Evolutionary conservation across 2,113 vertebrate species (phyloP), one percentile per base, ranked within the genome.

Genomic region (Chamaea fasciata): DNA sequence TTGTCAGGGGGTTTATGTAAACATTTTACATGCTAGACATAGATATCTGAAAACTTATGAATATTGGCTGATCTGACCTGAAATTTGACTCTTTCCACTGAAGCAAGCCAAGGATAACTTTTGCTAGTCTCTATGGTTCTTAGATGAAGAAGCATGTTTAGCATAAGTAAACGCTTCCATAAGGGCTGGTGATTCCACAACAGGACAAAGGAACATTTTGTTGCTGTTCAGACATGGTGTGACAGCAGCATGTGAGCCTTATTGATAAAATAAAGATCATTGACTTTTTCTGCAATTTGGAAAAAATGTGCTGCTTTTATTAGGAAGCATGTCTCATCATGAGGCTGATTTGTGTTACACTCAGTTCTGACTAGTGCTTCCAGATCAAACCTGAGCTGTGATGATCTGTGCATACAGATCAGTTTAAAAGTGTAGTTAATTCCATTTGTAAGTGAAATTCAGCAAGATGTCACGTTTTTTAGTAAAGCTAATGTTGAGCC

Each of bases 391-490:
- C 33, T 67, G 18, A 60, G n/a, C 59, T 74, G 22, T 28, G 33
- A 55, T 22, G 47, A 15, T 55, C 30, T 69, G 11, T 57, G 7
- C 44, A 33, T 18, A 39, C 4, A 62, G 15, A n/a, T 24, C 23
- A 62, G 42, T 59, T 86, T 28, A 86, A 96, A 94, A 52, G 4
- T 69, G 30, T 49, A 42, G 57, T 39, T 52, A 77, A 57, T 83
- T 74, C 9, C 5, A 47, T 67, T 81, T 69, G 4, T 59, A 57
- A 80, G n/a, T 57, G 21, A 73, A 65, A 90, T 65, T 69, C 46
- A 62, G n/a, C 50, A 70, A 65, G 59, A 70, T 1, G 1, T 24
- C 15, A 11, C 0, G 0, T 35, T 35, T 28, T 80, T 64, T 15
- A 73, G 26, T n/a, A 62, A 83, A 64, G 37, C 27, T 59, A 59